These are phyloP conservation scores for Austrofundulus limnaeus DNA, from an alignment of 2,113 vertebrate genomes.

Conservation along the genomic window DNA sequence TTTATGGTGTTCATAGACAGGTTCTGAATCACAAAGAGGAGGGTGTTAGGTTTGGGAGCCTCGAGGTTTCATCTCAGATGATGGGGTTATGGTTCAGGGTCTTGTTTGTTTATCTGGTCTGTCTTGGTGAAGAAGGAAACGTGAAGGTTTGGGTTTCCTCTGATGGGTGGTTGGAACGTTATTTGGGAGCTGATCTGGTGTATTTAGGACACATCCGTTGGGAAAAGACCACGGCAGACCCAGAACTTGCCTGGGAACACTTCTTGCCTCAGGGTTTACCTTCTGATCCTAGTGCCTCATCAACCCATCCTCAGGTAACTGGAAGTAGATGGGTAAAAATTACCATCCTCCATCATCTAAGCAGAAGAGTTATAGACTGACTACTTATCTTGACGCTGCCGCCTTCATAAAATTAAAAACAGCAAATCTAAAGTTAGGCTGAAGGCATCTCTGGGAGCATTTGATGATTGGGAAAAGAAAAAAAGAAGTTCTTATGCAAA, in stretches of 20 bases:
- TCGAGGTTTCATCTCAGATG: not conserved
- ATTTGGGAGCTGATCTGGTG: not conserved
- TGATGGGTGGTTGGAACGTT: not conserved
- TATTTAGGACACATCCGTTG: not conserved
- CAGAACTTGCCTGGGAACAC: not conserved
- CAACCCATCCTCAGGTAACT: too few species aligned
- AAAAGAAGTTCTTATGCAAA: not conserved
- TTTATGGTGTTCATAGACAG: not conserved
- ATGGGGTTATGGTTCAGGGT: not conserved
- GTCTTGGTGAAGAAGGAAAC: not conserved
- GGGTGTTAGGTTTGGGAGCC: not conserved
- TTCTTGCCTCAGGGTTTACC: too few species aligned
- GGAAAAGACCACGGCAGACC: not conserved
- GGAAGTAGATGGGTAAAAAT: not conserved
- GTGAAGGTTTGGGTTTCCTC: not conserved
- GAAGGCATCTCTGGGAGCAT: not conserved
- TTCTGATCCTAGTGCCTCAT: too few species aligned
- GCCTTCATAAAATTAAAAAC: conserved; percentile 2
- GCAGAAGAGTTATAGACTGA: not conserved
- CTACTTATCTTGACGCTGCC: not conserved
- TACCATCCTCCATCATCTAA: not conserved
- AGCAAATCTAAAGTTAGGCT: not conserved
- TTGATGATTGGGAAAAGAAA: conserved; percentile 2
- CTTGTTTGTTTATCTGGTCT: not conserved
- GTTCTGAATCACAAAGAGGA: not conserved